Evolutionary conservation across 2,888 invertebrate genomes (phyloP), one percentile per base, ranked within the genome.

Genomic region (Muscina levida): DNA sequence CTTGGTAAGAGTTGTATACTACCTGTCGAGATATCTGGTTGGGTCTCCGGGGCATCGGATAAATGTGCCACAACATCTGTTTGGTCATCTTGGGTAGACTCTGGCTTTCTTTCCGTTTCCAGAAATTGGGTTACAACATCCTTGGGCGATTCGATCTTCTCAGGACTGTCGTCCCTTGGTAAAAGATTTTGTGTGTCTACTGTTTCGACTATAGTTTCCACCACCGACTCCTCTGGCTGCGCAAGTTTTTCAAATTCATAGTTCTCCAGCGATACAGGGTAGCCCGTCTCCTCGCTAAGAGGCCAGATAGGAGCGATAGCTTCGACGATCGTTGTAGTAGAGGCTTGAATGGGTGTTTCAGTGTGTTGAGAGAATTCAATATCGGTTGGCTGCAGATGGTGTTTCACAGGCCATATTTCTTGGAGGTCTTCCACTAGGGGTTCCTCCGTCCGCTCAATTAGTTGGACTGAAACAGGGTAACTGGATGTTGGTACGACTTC

Each of bases 361-460:
- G 22, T 53, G 68, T 86, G 87, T 39, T 86, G 84, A 19, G 90
- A 90, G 82, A 88, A 87, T 72, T 88, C 88, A 84, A 90, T 90
- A 53, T 86, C 84, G 66, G 87, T 86, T 66, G 87, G 82, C 75
- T 83, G 82, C 57, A 90, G 83, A 82, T 90, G 88, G 83, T 90
- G 89, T 83, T 89, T 85, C 57, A 84, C 73, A 59, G 91, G 91
- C 91, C 91, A 91, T 84, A 91, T 90, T 24, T 89, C 87, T 51
- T 85, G 80, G 71, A 91, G 87, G 81, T 90, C 84, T 85, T 89
- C 87, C 6, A 89, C 82, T 67, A 59, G 15, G 5, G 82, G 79
- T 59, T 83, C 84, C 67, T 83, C 81, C 39, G 10, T 13, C 26
- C 46, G 83, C 68, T 26, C 77, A 73, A 66, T 72, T 75, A 59